Percentiles rank a stretch among this genome's conserved stretches.
These are phyloP conservation scores for Psilopsiagon aurifrons DNA, from an alignment of 2,113 vertebrate species.

Conservation along the genomic window DNA sequence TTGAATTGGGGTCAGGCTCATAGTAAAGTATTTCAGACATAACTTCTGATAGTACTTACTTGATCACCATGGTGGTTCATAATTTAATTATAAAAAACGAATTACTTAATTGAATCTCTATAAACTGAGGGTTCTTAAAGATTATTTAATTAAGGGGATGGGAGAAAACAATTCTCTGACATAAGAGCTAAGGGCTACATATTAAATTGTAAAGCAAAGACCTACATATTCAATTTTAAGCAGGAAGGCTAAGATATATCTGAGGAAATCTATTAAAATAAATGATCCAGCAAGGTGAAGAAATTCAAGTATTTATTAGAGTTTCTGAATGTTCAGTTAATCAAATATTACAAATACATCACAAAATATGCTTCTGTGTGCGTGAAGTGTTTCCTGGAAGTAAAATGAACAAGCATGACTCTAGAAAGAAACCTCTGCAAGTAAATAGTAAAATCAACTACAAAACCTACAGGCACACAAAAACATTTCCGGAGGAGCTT, in stretches of 20 bases:
- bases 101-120: background rate
- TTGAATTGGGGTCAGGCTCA: background rate
- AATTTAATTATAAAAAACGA: conserved; percentile 14
- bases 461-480: background rate
- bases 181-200: background rate
- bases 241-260: background rate
- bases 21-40: background rate
- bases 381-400: background rate
- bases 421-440: background rate
- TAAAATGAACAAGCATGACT: background rate
- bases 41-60: background rate
- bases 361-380: background rate
- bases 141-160: background rate
- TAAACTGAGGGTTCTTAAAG: background rate
- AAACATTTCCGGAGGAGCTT: background rate
- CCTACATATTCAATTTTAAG: background rate
- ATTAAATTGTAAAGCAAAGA: background rate
- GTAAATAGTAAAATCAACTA: background rate
- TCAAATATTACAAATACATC: background rate
- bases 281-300: background rate
- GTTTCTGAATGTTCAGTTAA: background rate
- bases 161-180: background rate
- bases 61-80: background rate
- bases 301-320: background rate
- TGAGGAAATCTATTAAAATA: background rate